Base-by-base conservation (phyloP, 2,888 invertebrate genomes). In the Limenitis camilla region DNA sequence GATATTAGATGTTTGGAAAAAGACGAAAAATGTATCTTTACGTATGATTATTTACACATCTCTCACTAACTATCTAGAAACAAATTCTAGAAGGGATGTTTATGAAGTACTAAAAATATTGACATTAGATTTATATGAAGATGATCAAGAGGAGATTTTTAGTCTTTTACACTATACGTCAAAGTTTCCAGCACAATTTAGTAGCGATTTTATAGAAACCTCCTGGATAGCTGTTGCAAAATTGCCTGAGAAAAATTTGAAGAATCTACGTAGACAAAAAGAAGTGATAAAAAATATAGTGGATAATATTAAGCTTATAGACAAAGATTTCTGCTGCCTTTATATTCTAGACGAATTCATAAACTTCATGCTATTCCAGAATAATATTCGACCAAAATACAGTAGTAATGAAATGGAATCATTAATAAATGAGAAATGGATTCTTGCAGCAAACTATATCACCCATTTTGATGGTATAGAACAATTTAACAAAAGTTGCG, bases 101-200 rank as follows among this genome's bases (percentile, higher is more conserved):
- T 74, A 68, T 60, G 65, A 75, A 40, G 57, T 64, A 8, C 60
- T 81, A 5, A 72, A 65, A 56, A 44, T 52, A 0, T 64, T 78
- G 6, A 78, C 74, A 1, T 52, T 60, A 7, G 63, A 63, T 19
- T 36, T 81, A 19, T 47, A 64, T 46, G 60, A 72, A 40, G 69
- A 76, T 31, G 81, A 81, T 49, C 67, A 75, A 29, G 65, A 69
- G 4, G 66, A 68, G 1, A 33, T 79, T 27, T 76, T 71, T 49
- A 1, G 8, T 8, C 54, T 71, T 11, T 46, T 76, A 9, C 49
- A 56, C 10, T 30, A 11, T 29, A 11, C 36, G 11, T n/a, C 43
- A 40, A 31, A 52, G n/a, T 61, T 76, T 11, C 74, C 73, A 5
- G 19, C 52, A 9, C 42, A 62, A 11, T 61, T 72, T 10, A 52